Evolutionary conservation across 2,797 vertebrate genomes (phyloP), one percentile per base, ranked within the genome.

Genomic region (Onychomys arenicola): DNA sequence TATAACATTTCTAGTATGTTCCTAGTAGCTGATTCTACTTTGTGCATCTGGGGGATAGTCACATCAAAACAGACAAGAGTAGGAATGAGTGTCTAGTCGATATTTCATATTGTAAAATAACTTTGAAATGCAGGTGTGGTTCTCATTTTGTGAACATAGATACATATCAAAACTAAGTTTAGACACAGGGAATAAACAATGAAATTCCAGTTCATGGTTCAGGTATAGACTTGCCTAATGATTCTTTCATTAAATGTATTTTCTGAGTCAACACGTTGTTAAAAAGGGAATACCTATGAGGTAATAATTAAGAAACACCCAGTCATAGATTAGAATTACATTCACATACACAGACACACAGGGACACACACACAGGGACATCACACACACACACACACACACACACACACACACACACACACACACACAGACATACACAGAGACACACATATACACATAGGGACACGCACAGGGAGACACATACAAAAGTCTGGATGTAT

Each of bases 231-330:
- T 89, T 94, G 29, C 65, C 21, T 61, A 84, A 52, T 91, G 84
- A 71, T 71, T 55, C 55, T 95, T 89, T 69, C 46, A 83, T 32
- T 63, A 89, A 90, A 52, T 12, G 21, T 17, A 59, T 0, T 10
- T 77, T 89, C 61, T 91, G 81, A 89, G 76, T 94, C 78, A 96
- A 75, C 27, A 32, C 4, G 61, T 34, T 87, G 43, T 75, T 76
- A 91, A 89, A 23, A 76, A 6, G 86, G 73, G 40, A 37, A 46
- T 25, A 76, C 27, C 46, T 69, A n/a, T 5, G 86, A 87, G 34
- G n/a, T 37, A 43, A 93, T 29, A 81, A 59, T 77, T 92, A 84
- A 5, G 16, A 57, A 95, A 92, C 29, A 49, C 40, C 19, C 32
- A 49, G 17, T 67, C 29, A 86, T 34, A 75, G 29, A 82, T 76